phyloP scores from a whole-genome alignment of 1,140 invertebrate genomes.

The Hycleus cichorii region DNA sequence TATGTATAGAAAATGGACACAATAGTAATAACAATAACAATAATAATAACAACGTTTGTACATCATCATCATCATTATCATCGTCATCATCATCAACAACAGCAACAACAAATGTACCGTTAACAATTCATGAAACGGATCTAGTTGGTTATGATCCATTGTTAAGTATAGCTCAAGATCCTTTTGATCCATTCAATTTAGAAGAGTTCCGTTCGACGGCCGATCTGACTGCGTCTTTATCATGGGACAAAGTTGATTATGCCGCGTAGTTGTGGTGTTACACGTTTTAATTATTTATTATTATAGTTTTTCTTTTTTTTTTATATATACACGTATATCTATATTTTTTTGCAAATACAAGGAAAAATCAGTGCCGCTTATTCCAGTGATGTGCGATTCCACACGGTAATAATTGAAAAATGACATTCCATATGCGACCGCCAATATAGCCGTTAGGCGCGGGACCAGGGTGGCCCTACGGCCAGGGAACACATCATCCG shows the following conservation, averaged over 20 bases:
- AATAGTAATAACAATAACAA: neutral
- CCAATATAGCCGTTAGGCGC: constrained; percentile 33
- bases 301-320: neutral
- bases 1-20: constrained; percentile 43
- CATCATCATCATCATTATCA: no score
- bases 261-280: constrained; percentile 45
- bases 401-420: constrained; percentile 25
- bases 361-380: constrained; percentile 21
- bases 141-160: constrained; percentile 54
- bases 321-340: neutral
- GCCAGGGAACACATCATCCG: constrained; percentile 31
- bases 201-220: constrained; percentile 57
- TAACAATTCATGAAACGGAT: constrained; percentile 37
- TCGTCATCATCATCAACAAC: no score
- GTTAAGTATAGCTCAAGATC: constrained; percentile 53
- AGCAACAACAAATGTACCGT: constrained; percentile 11
- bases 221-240: constrained; percentile 44
- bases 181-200: constrained; percentile 64
- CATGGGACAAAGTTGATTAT: constrained; percentile 58
- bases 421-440: constrained; percentile 40
- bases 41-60: no score
- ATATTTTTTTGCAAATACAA: neutral
- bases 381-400: constrained; percentile 38
- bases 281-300: constrained; percentile 5
- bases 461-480: constrained; percentile 38